phyloP scores from a whole-genome alignment of 1,140 invertebrate species.

The Euborellia annulipes region DNA sequence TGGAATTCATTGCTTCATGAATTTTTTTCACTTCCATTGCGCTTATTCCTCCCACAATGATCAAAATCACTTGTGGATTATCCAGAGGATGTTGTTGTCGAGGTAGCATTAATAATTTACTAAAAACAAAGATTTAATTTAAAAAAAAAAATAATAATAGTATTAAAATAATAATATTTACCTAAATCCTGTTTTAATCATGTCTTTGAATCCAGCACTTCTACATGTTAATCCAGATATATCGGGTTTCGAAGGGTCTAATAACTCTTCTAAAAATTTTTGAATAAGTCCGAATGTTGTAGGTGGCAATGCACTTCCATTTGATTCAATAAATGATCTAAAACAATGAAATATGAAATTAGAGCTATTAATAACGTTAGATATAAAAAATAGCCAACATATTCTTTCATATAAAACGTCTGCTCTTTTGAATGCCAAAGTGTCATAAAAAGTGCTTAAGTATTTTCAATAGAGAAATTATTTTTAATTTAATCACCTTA shows the following conservation, averaged over 20 bases:
- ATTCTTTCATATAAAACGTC: too few species aligned
- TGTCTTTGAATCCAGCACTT: conserved; percentile 24
- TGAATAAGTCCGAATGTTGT: conserved; percentile 22
- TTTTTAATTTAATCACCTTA: too few species aligned
- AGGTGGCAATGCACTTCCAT: neutral
- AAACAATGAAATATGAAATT: neutral
- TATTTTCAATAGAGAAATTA: too few species aligned
- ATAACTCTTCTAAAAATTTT: conserved; percentile 33
- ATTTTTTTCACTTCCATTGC: conserved; percentile 33
- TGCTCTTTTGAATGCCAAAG: too few species aligned
- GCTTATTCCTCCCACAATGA: conserved; percentile 40
- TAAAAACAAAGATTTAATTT: neutral
- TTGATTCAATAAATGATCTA: neutral
- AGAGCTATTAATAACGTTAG: too few species aligned
- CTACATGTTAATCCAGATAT: conserved; percentile 32
- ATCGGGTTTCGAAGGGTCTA: conserved; percentile 30
- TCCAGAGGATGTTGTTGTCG: conserved; percentile 34
- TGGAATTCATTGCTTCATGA: conserved; percentile 11
- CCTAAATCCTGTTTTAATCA: conserved; percentile 29
- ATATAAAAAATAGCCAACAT: neutral
- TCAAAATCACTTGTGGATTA: conserved; percentile 38
- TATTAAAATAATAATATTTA: conserved; percentile 16
- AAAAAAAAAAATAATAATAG: neutral
- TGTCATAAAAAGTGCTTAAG: too few species aligned
- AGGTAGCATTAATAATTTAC: conserved; percentile 19